Base-by-base conservation (phyloP, 1,140 invertebrate genomes). In the Neelides sp. region DNA sequence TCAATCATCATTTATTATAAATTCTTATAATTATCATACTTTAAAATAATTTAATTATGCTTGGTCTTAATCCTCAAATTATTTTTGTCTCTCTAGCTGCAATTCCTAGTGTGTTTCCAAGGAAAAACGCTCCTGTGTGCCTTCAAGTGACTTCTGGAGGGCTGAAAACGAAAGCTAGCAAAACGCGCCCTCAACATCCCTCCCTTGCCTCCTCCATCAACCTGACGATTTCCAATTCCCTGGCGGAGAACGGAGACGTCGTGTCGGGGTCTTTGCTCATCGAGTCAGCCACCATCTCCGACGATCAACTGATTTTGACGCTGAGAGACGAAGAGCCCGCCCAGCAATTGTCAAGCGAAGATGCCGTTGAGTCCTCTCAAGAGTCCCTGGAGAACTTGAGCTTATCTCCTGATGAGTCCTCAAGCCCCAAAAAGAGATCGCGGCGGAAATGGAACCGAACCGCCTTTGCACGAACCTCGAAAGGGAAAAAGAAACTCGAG, bases 21-120 rank as follows among this genome's bases (percentile, higher is more conserved):
- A n/a, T n/a, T n/a, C n/a, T n/a, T n/a, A n/a, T n/a, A n/a, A n/a
- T n/a, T n/a, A n/a, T n/a, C n/a, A n/a, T n/a, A n/a, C n/a, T n/a
- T n/a, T n/a, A n/a, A n/a, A n/a, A n/a, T n/a, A n/a, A n/a, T n/a
- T n/a, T n/a, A n/a, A n/a, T n/a, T n/a, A n/a, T n/a, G n/a, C n/a
- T n/a, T n/a, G n/a, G n/a, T n/a, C n/a, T n/a, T n/a, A n/a, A n/a
- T 39, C 36, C 12, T 42, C 40, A 19, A 42, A 50, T 50, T 30
- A 42, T 32, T 35, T 47, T 45, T 39, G 10, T 32, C 41, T 2
- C 15, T 52, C 20, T 19, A 57, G 58, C 45, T 50, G 58, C 58
- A 22, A 47, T 60, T 17, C 58, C 58, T 36, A 54, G 54, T 13
- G 52, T 57, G 20, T 60, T 60, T 45, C 54, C 54, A 5, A 8